A percentile compares a stretch with the other conserved stretches of the same genome.
phyloP scores from a whole-genome alignment of 1,140 invertebrate genomes.

The Kradibia gibbosae region DNA sequence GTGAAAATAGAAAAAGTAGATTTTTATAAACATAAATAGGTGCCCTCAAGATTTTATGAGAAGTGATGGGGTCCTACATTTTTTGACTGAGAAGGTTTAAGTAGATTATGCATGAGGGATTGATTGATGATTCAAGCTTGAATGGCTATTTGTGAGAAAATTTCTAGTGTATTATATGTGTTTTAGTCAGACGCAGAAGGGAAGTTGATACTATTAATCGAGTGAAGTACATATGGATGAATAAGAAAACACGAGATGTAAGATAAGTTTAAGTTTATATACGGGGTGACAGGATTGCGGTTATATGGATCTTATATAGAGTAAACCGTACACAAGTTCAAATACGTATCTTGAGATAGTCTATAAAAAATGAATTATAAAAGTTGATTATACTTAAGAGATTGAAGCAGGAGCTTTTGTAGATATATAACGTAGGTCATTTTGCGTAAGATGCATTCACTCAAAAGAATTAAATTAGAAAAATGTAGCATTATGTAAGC shows the following conservation, averaged over 20 bases:
- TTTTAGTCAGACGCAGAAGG: background rate
- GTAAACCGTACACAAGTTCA: background rate
- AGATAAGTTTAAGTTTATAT: background rate
- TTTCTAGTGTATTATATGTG: background rate
- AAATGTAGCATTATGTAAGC: background rate
- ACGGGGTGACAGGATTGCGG: too few species aligned
- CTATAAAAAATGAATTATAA: background rate
- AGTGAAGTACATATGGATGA: background rate
- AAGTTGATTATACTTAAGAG: background rate
- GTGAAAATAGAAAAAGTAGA: too few species aligned
- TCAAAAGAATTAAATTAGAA: background rate
- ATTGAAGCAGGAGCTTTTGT: background rate
- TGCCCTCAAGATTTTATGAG: too few species aligned
- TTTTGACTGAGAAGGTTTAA: too few species aligned
- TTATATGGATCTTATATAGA: background rate
- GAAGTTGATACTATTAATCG: background rate
- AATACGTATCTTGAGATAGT: background rate
- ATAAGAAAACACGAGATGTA: background rate
- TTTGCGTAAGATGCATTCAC: background rate
- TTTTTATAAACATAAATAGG: too few species aligned
- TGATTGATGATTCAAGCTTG: too few species aligned
- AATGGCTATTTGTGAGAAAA: background rate
- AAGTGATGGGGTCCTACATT: too few species aligned
- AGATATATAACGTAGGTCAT: background rate
- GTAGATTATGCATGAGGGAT: too few species aligned